These are phyloP conservation scores for Himalopsyche tibetana DNA, from an alignment of 2,888 invertebrate genomes.

Conservation along the genomic window DNA sequence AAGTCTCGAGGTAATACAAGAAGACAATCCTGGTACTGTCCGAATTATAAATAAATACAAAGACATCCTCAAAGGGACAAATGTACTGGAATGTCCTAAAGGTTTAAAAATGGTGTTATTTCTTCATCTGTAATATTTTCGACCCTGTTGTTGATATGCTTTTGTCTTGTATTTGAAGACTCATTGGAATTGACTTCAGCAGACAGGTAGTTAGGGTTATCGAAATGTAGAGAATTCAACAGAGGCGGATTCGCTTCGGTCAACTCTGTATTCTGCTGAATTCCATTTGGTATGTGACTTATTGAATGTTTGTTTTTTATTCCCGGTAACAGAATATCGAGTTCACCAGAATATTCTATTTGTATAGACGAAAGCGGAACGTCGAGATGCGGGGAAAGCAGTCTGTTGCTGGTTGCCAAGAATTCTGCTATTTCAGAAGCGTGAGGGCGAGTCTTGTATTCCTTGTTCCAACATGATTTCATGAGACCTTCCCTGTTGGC, in stretches of 20 bases:
- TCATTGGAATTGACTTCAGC: constrained; percentile 55
- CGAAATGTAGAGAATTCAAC: constrained; percentile 61
- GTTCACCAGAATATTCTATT: constrained; percentile 79
- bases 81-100: constrained; percentile 6
- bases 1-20: too few species aligned
- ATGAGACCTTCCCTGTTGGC: constrained; percentile 83
- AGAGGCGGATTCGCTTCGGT: constrained; percentile 52
- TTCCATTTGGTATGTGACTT: constrained; percentile 22
- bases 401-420: constrained; percentile 85
- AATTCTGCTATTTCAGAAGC: constrained; percentile 89
- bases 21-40: neutral
- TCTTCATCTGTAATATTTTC: constrained; percentile 61
- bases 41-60: neutral
- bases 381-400: constrained; percentile 88
- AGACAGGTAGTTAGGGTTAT: constrained; percentile 64
- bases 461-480: constrained; percentile 87
- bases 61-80: neutral
- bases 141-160: constrained; percentile 8
- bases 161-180: neutral
- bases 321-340: constrained; percentile 61
- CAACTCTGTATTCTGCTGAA: constrained; percentile 44
- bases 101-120: constrained; percentile 57
- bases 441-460: constrained; percentile 83
- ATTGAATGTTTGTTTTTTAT: constrained; percentile 49
- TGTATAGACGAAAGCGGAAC: constrained; percentile 85